Evolutionary conservation across 2,888 invertebrate genomes (phyloP), one percentile per base, ranked within the genome.

Genomic region (Aspidiotus rigidus): DNA sequence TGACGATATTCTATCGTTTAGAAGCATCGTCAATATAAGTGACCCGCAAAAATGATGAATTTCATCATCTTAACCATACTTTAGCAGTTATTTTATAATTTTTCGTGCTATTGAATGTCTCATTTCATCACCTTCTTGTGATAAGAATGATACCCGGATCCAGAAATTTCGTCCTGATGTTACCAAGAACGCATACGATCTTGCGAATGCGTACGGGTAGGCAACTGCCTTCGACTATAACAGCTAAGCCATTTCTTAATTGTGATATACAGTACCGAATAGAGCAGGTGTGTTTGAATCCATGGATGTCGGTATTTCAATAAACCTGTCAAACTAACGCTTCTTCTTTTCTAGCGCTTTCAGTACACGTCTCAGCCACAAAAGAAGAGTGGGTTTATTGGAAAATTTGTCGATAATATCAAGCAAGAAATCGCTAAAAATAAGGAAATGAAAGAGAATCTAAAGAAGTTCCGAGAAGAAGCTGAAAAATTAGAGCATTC

Each of bases 391-490:
- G 87, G 90, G 42, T 97, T 98, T 78, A 84, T 97, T 75, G 86
- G 90, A 1, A 87, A 93, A 74, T 85, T 98, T 71, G 83, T 94
- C 71, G 91, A 95, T 67, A 97, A 97, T 77, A 86, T 98, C 72
- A 89, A 86, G 77, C 92, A 93, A 75, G 99, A 99, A 77, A 86
- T 98, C 78, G 86, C 88, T 15, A 94, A 94, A 78, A 98, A 94
- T 79, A 97, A 98, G 79, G 97, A 98, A 78, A 94, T 99, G 90
- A 96, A 97, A 79, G 96, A 97, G 72, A 96, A 87, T 74, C 84
- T 98, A 71, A 92, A 93, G 75, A 97, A 95, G 78, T 98, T 98
- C 77, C 82, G 94, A 71, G 90, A 93, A 79, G 97, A 98, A 80
- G 92, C 94, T n/a, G 87, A 94, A 74, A 96, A 93, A 80, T 79